These are phyloP conservation scores for Lithodes maja DNA, from an alignment of 2,888 invertebrate genomes.

Conservation along the genomic window DNA sequence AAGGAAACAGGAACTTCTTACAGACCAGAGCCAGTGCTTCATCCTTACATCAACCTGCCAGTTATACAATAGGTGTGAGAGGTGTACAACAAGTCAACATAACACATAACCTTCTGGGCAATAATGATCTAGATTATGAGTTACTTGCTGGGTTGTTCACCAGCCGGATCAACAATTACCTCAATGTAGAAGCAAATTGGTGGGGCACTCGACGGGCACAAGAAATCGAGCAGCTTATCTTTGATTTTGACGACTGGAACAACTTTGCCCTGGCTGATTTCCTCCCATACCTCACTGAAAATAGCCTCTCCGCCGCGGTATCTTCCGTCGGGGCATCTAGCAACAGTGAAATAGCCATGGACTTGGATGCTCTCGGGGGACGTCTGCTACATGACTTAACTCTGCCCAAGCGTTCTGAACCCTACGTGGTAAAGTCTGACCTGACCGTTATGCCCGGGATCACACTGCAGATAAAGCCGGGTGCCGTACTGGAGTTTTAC, in stretches of 20 bases:
- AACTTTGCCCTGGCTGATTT: conserved; percentile 95
- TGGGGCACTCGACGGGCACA: conserved; percentile 90
- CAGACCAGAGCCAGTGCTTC: conserved; percentile 34
- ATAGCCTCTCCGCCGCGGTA: conserved; percentile 74
- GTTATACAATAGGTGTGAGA: conserved; percentile 91
- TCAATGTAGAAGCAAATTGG: conserved; percentile 96
- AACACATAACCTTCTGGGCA: conserved; percentile 90
- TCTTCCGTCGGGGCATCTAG: conserved; percentile 81
- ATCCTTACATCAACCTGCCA: conserved; percentile 78
- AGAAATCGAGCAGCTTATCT: conserved; percentile 87
- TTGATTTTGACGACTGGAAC: conserved; percentile 99
- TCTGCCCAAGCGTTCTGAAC: conserved; percentile 80
- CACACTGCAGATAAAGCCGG: conserved; percentile 89
- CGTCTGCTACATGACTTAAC: conserved; percentile 82
- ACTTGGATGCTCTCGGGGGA: conserved; percentile 83
- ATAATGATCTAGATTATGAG: conserved; percentile 88
- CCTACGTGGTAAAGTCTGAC: conserved; percentile 89
- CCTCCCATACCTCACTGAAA: conserved; percentile 87
- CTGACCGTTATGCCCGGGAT: conserved; percentile 97
- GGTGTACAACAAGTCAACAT: conserved; percentile 96
- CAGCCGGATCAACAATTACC: conserved; percentile 87
- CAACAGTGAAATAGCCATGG: conserved; percentile 77
- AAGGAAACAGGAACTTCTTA: conserved; percentile 78
- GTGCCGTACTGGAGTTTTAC: conserved; percentile 93
- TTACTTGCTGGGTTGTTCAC: conserved; percentile 90